Evolutionary conservation across 2,888 invertebrate genomes (phyloP).

Genomic region (Ophion slaviceki): DNA sequence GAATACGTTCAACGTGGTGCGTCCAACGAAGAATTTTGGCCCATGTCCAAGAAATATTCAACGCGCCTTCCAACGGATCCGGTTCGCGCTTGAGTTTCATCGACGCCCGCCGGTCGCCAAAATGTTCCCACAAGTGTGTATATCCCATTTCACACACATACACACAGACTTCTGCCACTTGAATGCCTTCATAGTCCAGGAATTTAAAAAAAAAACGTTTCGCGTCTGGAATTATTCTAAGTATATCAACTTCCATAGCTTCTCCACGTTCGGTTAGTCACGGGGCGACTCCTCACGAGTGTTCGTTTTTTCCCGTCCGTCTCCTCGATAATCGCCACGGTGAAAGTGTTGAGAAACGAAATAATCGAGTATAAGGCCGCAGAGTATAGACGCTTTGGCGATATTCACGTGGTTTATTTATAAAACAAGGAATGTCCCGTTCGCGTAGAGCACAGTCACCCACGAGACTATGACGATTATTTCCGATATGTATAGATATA

Average conservation of each 20-base stretch:
- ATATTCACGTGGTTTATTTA: slow-evolving; percentile 61
- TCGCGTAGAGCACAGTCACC: slow-evolving; percentile 43
- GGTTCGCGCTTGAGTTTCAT: slow-evolving; percentile 15
- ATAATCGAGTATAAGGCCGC: slow-evolving; percentile 26
- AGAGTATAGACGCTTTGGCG: slow-evolving; percentile 31
- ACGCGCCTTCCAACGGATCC: slow-evolving; percentile 7
- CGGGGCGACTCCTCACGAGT: background rate
- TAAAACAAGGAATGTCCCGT: slow-evolving; percentile 54
- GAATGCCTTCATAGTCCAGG: background rate
- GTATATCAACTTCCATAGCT: background rate
- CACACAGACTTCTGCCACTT: background rate
- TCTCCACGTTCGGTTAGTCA: background rate
- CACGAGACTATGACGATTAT: slow-evolving; percentile 46
- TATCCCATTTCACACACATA: background rate
- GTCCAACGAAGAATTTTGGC: slow-evolving; percentile 57
- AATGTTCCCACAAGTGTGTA: slow-evolving; percentile 31
- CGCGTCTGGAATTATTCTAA: background rate
- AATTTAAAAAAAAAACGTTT: background rate
- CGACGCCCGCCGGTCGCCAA: slow-evolving; percentile 37
- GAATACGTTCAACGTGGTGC: slow-evolving; percentile 30
- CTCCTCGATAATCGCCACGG: slow-evolving; percentile 15
- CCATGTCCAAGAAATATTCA: slow-evolving; percentile 48
- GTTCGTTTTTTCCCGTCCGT: background rate
- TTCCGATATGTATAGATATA: slow-evolving; percentile 28
- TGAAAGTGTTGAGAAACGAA: slow-evolving; percentile 12